Conservation (phyloP, 2,113 vertebrate genomes). For the Apeltes quadracus region DNA sequence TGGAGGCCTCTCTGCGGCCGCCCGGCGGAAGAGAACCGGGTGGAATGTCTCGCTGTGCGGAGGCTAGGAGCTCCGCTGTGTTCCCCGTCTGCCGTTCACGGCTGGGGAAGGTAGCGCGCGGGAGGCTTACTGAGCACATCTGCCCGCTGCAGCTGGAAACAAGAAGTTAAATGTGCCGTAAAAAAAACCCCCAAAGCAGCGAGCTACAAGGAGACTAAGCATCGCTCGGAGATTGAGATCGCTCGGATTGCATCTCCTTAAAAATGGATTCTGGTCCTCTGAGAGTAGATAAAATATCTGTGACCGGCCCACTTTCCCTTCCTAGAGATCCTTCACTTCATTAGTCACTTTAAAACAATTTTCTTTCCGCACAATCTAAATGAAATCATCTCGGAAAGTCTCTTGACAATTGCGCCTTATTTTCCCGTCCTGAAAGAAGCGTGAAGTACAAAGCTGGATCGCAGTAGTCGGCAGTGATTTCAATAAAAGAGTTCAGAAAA, state of each 20-base stretch:
- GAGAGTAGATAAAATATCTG: no score
- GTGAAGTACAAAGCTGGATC: slow-evolving; percentile 41
- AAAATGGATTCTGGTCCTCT: no score
- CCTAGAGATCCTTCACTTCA: no score
- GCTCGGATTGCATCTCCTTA: no score
- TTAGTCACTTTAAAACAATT: background rate
- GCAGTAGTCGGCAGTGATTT: slow-evolving; percentile 14
- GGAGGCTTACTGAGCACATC: background rate
- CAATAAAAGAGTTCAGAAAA: slow-evolving; percentile 42
- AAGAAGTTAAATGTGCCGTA: background rate
- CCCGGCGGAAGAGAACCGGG: no score
- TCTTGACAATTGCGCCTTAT: background rate
- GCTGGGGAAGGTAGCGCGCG: background rate
- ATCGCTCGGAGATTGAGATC: background rate
- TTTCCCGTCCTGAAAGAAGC: background rate
- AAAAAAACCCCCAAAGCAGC: background rate
- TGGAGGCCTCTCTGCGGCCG: background rate
- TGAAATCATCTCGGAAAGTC: background rate
- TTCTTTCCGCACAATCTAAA: background rate
- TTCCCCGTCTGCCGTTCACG: background rate
- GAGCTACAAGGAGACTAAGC: background rate
- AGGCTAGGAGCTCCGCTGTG: no score
- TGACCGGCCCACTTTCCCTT: background rate
- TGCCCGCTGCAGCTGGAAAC: slow-evolving; percentile 5
- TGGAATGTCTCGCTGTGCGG: background rate